phyloP scores from a whole-genome alignment of 2,113 vertebrate genomes.

The Malurus cyaneus region DNA sequence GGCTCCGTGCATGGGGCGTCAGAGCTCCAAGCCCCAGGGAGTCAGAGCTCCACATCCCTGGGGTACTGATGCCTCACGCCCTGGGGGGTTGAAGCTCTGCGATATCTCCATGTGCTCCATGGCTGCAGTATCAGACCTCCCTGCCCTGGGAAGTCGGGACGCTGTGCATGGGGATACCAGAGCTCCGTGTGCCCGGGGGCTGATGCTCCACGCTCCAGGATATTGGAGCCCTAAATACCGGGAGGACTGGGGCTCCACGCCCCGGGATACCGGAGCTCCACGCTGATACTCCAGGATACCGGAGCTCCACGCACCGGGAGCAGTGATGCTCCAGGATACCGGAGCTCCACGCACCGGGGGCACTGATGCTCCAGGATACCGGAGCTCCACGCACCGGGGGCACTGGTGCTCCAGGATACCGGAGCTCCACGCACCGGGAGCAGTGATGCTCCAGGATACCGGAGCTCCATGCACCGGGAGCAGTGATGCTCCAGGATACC shows the following conservation, averaged over 20 bases:
- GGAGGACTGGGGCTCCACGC: neutral
- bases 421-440: rapidly evolving
- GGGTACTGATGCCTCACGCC: rapidly evolving
- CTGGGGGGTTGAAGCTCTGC: neutral
- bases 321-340: neutral
- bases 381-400: rapidly evolving
- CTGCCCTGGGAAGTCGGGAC: neutral
- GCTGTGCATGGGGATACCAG: neutral
- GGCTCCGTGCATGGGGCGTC: neutral
- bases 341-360: no score
- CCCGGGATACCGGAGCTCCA: rapidly evolving
- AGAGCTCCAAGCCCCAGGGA: neutral
- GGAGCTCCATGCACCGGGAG: rapidly evolving
- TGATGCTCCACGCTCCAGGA: neutral
- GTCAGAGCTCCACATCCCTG: no score
- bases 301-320: rapidly evolving
- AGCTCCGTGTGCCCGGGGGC: rapidly evolving
- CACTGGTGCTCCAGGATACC: neutral
- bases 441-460: rapidly evolving
- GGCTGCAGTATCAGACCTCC: no score
- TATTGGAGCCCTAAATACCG: rapidly evolving
- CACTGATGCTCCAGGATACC: rapidly evolving
- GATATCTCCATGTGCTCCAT: no score
- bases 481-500: rapidly evolving
- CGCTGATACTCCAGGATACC: rapidly evolving